Evolutionary conservation across 2,797 vertebrate genomes (phyloP).

Genomic region (Melanotaenia parkinsoni): DNA sequence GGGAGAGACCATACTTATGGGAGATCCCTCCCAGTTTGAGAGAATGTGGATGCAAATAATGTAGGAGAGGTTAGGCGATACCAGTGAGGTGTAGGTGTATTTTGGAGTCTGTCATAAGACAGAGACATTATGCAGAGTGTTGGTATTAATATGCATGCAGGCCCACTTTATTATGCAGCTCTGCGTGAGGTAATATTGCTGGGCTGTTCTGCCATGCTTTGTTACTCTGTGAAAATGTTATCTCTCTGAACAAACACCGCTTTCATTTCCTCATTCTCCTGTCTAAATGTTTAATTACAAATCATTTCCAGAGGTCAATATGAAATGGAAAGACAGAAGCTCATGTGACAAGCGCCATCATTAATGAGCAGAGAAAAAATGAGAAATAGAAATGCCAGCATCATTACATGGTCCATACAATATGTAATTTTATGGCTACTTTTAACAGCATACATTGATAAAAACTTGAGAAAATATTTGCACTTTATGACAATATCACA

Average conservation of each 20-base stretch:
- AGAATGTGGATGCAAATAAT: conserved; percentile 88
- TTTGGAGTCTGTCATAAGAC: conserved; percentile 82
- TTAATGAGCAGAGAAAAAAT: conserved; percentile 27
- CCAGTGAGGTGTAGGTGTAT: conserved; percentile 63
- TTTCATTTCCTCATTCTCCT: conserved; percentile 51
- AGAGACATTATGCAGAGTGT: conserved; percentile 88
- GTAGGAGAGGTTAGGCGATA: conserved; percentile 73
- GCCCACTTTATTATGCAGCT: conserved; percentile 79
- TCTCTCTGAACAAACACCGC: conserved; percentile 71
- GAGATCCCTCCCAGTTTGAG: conserved; percentile 78
- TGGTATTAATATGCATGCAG: conserved; percentile 88
- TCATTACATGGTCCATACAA: conserved; percentile 4
- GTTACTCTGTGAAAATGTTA: conserved; percentile 69
- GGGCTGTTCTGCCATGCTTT: conserved; percentile 65
- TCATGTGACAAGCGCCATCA: conserved; percentile 27
- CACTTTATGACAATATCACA: neutral
- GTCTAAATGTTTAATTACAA: conserved; percentile 75
- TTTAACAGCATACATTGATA: conserved; percentile 16
- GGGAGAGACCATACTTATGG: conserved; percentile 53
- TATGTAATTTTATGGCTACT: conserved; percentile 18
- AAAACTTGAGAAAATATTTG: neutral
- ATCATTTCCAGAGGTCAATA: conserved; percentile 55
- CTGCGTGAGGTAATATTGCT: conserved; percentile 74
- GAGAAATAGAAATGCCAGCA: conserved; percentile 17
- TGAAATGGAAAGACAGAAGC: conserved; percentile 58